Conservation (phyloP, 2,797 vertebrate species). For the Sebastes umbrosus region DNA sequence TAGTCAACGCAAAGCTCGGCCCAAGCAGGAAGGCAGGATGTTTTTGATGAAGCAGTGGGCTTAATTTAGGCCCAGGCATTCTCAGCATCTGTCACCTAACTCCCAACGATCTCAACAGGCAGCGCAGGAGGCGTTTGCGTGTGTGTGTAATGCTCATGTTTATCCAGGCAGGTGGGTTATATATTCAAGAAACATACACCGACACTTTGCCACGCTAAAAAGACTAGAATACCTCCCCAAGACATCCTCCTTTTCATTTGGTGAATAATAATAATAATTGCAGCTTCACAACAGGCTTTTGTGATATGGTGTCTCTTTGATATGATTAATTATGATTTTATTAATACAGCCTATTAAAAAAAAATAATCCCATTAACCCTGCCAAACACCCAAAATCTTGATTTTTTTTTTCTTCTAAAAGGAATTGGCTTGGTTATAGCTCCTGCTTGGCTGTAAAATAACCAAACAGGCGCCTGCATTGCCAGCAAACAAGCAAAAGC, state of each 20-base stretch:
- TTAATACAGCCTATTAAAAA: conserved; percentile 39
- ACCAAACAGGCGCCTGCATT: conserved; percentile 58
- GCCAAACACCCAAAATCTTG: conserved; percentile 52
- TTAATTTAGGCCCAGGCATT: conserved; percentile 86
- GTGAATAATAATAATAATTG: neutral
- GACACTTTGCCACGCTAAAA: conserved; percentile 25
- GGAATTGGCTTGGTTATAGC: conserved; percentile 59
- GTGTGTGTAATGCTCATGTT: conserved; percentile 49
- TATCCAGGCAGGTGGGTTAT: conserved; percentile 53
- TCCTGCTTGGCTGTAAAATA: conserved; percentile 67
- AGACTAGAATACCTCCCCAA: neutral
- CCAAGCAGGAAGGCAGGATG: conserved; percentile 83
- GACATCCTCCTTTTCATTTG: neutral
- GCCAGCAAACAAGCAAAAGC: conserved; percentile 67
- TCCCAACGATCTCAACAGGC: conserved; percentile 66
- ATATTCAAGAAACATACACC: conserved; percentile 62
- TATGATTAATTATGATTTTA: conserved; percentile 34
- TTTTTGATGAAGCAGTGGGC: conserved; percentile 86
- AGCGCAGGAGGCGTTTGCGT: conserved; percentile 47
- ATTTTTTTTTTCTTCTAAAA: conserved; percentile 45
- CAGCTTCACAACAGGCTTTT: neutral
- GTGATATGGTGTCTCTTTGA: conserved; percentile 20
- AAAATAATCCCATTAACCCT: conserved; percentile 41
- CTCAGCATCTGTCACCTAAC: conserved; percentile 85
- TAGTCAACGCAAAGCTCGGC: conserved; percentile 67